These are phyloP conservation scores for Idaea biselata DNA, from an alignment of 2,888 invertebrate genomes.

Conservation along the genomic window DNA sequence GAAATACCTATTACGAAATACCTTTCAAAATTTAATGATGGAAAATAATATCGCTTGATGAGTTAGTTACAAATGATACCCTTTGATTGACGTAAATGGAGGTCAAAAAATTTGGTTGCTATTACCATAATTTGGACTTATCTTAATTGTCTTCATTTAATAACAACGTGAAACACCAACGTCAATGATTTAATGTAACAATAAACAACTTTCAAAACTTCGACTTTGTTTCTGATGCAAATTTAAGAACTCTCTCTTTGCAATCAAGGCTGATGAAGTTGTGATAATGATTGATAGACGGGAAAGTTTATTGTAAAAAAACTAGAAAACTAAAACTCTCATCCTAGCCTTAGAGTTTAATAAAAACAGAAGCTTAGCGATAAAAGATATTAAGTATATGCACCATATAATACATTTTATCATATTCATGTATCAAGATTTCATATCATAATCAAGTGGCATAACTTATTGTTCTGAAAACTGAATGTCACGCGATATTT, in stretches of 20 bases:
- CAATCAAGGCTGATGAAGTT: conserved; percentile 14
- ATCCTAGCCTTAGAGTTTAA: no score
- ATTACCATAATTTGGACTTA: conserved; percentile 23
- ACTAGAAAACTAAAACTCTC: not conserved
- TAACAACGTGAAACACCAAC: conserved; percentile 27
- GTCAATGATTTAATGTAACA: conserved; percentile 22
- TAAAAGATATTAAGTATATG: no score
- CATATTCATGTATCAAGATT: not conserved
- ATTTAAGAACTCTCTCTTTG: conserved; percentile 25
- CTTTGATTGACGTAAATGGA: conserved; percentile 51
- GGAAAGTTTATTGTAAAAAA: not conserved
- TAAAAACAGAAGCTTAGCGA: no score
- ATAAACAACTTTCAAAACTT: conserved; percentile 2
- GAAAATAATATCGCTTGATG: not conserved
- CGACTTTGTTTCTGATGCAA: conserved; percentile 8
- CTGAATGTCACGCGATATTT: conserved; percentile 14
- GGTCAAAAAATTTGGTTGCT: conserved; percentile 48
- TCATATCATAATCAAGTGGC: not conserved
- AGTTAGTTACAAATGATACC: conserved; percentile 36
- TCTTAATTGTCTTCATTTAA: conserved; percentile 33
- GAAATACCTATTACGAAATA: not conserved
- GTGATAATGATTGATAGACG: not conserved
- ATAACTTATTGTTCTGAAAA: not conserved
- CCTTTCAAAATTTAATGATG: conserved; percentile 4
- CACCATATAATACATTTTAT: no score